phyloP scores from a whole-genome alignment of 2,113 vertebrate species.

The Rallus limicola region DNA sequence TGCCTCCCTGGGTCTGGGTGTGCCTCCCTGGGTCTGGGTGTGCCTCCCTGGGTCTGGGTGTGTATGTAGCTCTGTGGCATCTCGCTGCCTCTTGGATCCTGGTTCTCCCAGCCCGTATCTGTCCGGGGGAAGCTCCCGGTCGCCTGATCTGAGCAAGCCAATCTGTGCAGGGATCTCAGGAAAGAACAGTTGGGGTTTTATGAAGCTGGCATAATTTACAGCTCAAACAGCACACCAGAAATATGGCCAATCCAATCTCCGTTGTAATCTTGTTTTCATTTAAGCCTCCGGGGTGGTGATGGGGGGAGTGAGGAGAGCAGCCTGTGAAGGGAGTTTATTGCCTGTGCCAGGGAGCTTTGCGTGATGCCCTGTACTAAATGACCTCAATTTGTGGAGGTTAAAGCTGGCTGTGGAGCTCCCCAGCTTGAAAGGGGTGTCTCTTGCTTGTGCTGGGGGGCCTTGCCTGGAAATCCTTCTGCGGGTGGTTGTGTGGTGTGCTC shows the following conservation, averaged over 20 bases:
- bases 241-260: slow-evolving; percentile 39
- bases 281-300: slow-evolving; percentile 27
- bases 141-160: slow-evolving; percentile 25
- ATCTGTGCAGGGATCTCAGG: slow-evolving; percentile 5
- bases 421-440: background rate
- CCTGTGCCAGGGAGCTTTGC: background rate
- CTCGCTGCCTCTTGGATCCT: background rate
- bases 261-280: slow-evolving; percentile 58
- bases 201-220: slow-evolving; percentile 64
- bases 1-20: too few relatives aligned
- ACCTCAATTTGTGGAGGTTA: slow-evolving; percentile 35
- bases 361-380: background rate
- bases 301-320: background rate
- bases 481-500: background rate
- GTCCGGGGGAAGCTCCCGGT: accelerated
- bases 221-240: slow-evolving; percentile 56
- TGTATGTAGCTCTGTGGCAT: background rate
- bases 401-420: background rate
- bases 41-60: accelerated
- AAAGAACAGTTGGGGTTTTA: slow-evolving; percentile 62
- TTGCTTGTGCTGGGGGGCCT: background rate
- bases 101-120: background rate
- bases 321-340: background rate
- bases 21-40: too few relatives aligned
- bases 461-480: background rate